Conservation (phyloP, 2,888 invertebrate genomes). For the Pemphredon lugubris region DNA sequence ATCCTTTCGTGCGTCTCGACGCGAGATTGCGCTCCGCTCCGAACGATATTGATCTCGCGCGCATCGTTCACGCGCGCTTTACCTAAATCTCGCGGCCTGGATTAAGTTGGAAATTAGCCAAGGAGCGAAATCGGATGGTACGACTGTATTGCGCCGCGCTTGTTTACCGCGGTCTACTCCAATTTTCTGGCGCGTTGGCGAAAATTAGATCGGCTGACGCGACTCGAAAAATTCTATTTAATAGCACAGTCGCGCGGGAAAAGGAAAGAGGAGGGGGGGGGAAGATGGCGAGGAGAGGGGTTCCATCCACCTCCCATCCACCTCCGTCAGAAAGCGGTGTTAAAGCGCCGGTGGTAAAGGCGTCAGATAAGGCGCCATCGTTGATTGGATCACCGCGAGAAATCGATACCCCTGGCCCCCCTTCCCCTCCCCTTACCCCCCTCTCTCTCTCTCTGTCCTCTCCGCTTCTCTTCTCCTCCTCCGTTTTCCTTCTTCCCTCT, state of each 20-base stretch:
- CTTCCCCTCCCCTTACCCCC: conserved; percentile 48
- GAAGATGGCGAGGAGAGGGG: no score
- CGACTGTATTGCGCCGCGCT: no score
- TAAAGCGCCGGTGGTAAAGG: conserved; percentile 66
- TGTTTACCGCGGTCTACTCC: no score
- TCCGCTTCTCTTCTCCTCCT: conserved; percentile 30
- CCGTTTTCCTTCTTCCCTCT: conserved; percentile 12
- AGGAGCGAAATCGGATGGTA: no score
- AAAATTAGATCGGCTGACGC: not conserved
- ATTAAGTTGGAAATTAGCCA: no score
- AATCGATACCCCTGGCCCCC: conserved; percentile 76
- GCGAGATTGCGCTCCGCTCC: no score
- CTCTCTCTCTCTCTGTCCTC: conserved; percentile 43
- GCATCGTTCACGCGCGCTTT: no score
- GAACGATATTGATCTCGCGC: no score
- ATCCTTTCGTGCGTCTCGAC: conserved; percentile 11
- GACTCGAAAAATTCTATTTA: not conserved
- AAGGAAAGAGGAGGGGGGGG: not conserved
- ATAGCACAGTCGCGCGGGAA: not conserved
- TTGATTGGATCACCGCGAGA: conserved; percentile 80
- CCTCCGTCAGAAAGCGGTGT: conserved; percentile 34
- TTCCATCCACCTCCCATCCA: not conserved
- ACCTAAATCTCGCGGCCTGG: no score
- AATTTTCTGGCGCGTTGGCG: conserved; percentile 23
- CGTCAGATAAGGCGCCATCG: conserved; percentile 77